Conservation (phyloP, 2,888 invertebrate genomes). For the Ectropis crepuscularia region DNA sequence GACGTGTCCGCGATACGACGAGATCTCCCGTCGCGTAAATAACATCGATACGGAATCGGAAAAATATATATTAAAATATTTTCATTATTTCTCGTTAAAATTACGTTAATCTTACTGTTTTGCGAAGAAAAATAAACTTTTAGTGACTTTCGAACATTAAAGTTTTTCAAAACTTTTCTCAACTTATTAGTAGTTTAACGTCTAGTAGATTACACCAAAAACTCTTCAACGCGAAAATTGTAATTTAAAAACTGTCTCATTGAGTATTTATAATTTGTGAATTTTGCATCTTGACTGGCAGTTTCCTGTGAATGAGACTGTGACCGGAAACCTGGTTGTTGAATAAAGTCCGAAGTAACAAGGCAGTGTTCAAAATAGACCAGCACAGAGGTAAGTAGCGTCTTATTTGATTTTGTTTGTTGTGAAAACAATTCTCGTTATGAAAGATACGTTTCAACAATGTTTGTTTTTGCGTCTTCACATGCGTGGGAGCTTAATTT, state of each 20-base stretch:
- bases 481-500: conserved; percentile 35
- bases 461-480: conserved; percentile 30
- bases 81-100: neutral
- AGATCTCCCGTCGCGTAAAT: conserved; percentile 65
- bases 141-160: conserved; percentile 17
- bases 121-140: conserved; percentile 14
- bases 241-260: conserved; percentile 56
- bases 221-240: conserved; percentile 31
- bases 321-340: conserved; percentile 56
- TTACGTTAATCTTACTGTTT: neutral
- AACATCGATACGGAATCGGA: conserved; percentile 65
- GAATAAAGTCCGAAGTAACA: conserved; percentile 51
- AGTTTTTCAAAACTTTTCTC: conserved; percentile 24
- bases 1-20: conserved; percentile 47
- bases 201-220: conserved; percentile 20
- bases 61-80: conserved; percentile 38
- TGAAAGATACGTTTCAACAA: conserved; percentile 34
- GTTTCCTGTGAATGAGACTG: conserved; percentile 62
- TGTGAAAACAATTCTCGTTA: conserved; percentile 39
- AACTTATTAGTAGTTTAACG: neutral
- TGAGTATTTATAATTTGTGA: conserved; percentile 49
- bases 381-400: conserved; percentile 63
- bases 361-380: conserved; percentile 68
- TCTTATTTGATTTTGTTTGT: conserved; percentile 47
- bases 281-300: conserved; percentile 66